Conservation (phyloP, 2,888 invertebrate genomes). For the Erebia palarica region DNA sequence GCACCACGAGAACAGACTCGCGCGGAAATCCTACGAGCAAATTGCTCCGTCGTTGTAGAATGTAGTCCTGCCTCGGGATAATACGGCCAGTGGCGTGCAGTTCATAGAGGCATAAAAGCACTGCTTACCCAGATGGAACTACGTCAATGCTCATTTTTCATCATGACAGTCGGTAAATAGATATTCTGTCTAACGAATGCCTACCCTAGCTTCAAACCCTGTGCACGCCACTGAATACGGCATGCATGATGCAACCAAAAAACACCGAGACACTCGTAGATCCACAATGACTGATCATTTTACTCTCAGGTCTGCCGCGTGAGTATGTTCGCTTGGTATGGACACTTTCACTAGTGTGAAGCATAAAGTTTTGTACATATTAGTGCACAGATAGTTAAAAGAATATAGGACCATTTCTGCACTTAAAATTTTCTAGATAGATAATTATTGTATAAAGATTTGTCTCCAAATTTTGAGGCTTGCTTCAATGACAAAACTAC, state of each 20-base stretch:
- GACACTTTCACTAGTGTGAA: constrained; percentile 21
- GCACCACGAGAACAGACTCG: neutral
- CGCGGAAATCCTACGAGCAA: neutral
- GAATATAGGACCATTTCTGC: constrained; percentile 38
- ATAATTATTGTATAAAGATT: constrained; percentile 36
- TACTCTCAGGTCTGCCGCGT: neutral
- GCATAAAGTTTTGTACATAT: constrained; percentile 37
- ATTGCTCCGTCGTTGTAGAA: neutral
- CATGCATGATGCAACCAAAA: neutral
- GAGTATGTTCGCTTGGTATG: neutral
- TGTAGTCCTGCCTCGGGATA: too few species aligned
- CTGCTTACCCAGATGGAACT: too few species aligned
- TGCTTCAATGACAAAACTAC: constrained; percentile 46
- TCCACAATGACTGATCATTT: too few species aligned
- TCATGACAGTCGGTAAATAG: too few species aligned
- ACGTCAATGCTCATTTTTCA: too few species aligned
- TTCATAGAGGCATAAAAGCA: too few species aligned
- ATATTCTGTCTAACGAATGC: too few species aligned
- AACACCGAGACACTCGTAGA: neutral
- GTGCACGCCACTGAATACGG: too few species aligned
- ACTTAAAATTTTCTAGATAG: constrained; percentile 39
- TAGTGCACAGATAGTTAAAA: constrained; percentile 29
- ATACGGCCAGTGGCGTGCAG: too few species aligned
- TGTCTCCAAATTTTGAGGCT: constrained; percentile 33
- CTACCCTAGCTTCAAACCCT: too few species aligned